Conservation (phyloP, 2,888 invertebrate species). For the Yponomeuta sedellus region DNA sequence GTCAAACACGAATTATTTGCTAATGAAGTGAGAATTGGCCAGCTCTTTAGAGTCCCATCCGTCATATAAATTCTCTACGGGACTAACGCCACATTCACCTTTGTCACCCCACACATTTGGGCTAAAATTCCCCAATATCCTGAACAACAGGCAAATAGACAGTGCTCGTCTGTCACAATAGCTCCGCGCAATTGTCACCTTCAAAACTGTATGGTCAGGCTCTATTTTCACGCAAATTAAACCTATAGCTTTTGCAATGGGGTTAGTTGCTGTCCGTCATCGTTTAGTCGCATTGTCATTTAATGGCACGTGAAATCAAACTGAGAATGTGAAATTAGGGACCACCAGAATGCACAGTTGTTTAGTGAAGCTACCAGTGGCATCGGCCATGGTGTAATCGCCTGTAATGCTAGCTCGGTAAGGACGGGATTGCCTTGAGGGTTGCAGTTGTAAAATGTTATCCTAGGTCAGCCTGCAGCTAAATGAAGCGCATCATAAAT, state of each 20-base stretch:
- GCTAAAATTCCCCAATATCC: neutral
- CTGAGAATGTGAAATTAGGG: neutral
- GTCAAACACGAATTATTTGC: too few relatives aligned
- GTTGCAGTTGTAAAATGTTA: neutral
- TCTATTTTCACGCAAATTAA: neutral
- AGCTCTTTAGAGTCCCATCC: neutral
- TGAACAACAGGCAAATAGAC: neutral
- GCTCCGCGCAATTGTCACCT: neutral
- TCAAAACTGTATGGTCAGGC: neutral
- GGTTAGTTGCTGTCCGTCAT: neutral
- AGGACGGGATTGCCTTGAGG: neutral
- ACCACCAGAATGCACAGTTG: neutral
- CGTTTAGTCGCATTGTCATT: neutral
- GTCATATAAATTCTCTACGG: neutral
- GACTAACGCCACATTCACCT: neutral
- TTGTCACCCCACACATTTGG: neutral
- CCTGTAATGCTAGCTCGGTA: neutral
- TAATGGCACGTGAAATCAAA: neutral
- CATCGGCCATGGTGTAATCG: neutral
- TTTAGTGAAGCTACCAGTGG: neutral
- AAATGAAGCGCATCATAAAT: neutral
- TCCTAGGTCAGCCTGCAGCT: neutral
- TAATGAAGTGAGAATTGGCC: too few relatives aligned
- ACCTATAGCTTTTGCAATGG: neutral
- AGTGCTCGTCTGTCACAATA: neutral